These are phyloP conservation scores for Drosophila meridionalis DNA, from an alignment of 2,888 invertebrate genomes.

Conservation along the genomic window DNA sequence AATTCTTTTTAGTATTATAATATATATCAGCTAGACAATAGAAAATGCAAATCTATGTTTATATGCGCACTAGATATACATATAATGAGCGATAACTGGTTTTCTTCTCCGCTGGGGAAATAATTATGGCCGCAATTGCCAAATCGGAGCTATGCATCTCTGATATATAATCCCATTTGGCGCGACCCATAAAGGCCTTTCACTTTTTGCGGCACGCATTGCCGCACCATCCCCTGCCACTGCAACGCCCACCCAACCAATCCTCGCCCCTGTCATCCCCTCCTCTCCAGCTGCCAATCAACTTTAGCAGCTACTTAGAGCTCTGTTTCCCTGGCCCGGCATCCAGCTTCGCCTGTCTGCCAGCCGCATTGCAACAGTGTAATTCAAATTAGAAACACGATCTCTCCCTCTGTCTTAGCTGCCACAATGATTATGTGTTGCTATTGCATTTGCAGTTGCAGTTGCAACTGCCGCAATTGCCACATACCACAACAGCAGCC, in stretches of 20 bases:
- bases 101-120: slow-evolving; percentile 39
- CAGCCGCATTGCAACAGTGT: slow-evolving; percentile 43
- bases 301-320: slow-evolving; percentile 46
- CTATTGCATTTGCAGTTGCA: slow-evolving; percentile 24
- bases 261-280: slow-evolving; percentile 3
- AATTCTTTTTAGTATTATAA: neutral
- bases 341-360: slow-evolving; percentile 27
- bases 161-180: slow-evolving; percentile 69
- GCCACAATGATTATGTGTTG: slow-evolving; percentile 27
- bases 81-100: slow-evolving; percentile 47
- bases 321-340: slow-evolving; percentile 31
- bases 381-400: slow-evolving; percentile 59
- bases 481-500: slow-evolving; percentile 19
- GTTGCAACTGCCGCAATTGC: slow-evolving; percentile 24
- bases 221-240: slow-evolving; percentile 16
- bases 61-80: slow-evolving; percentile 10
- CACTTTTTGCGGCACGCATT: slow-evolving; percentile 75
- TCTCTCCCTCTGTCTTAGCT: slow-evolving; percentile 20
- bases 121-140: slow-evolving; percentile 63
- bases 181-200: slow-evolving; percentile 72
- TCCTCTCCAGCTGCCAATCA: slow-evolving; percentile 33
- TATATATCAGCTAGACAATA: slow-evolving; percentile 43
- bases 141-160: slow-evolving; percentile 53
- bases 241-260: slow-evolving; percentile 11
- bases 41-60: slow-evolving; percentile 57